A percentile compares a stretch with the other conserved stretches of the same genome.
Evolutionary conservation across 2,113 vertebrate species (phyloP).

Genomic region (Apistogramma diplotaenia): DNA sequence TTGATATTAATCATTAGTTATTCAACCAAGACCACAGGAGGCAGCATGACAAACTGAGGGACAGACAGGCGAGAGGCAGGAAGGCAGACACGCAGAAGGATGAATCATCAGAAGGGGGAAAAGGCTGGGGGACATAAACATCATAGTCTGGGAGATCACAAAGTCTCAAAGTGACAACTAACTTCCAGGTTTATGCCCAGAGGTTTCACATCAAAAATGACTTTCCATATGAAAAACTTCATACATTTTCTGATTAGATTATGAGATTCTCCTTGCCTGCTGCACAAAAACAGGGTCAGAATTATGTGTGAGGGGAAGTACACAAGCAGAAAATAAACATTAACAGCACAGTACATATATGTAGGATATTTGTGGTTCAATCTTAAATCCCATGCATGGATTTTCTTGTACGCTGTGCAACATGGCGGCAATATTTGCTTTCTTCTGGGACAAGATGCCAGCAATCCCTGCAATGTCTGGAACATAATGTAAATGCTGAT

Average conservation of each 20-base stretch:
- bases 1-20: conserved; percentile 77
- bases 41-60: conserved; percentile 29
- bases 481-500: neutral
- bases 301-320: neutral
- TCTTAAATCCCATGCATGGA: neutral
- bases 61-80: conserved; percentile 15
- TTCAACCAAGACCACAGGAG: conserved; percentile 62
- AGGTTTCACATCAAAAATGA: conserved; percentile 26
- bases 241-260: conserved; percentile 1
- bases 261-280: conserved; percentile 1
- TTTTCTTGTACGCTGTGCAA: neutral
- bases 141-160: conserved; percentile 32
- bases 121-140: conserved; percentile 31
- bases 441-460: neutral
- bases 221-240: conserved; percentile 17
- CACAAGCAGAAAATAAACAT: neutral
- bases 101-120: conserved; percentile 53
- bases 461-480: neutral
- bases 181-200: conserved; percentile 28
- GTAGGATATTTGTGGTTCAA: neutral
- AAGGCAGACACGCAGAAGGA: conserved; percentile 30
- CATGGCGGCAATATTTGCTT: neutral
- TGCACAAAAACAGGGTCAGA: neutral
- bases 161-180: conserved; percentile 44
- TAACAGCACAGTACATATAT: neutral